Evolutionary conservation across 1,140 invertebrate species (phyloP).

Genomic region (Gonioctena quinquepunctata): DNA sequence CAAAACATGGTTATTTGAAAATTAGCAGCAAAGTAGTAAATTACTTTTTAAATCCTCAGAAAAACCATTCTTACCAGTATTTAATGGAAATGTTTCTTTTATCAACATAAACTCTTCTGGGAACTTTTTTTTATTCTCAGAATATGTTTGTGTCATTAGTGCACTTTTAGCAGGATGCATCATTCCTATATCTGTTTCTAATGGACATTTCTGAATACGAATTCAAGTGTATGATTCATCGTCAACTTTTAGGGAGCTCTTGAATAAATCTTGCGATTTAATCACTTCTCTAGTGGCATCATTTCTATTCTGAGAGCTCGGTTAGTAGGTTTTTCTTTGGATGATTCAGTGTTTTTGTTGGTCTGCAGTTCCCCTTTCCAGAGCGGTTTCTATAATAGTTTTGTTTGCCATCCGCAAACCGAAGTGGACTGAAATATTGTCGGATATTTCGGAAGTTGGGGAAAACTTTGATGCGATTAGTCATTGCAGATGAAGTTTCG

Average conservation of each 20-base stretch:
- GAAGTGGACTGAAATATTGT: background rate
- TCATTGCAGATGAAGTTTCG: too few relatives aligned
- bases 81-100: too few relatives aligned
- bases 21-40: too few relatives aligned
- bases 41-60: too few relatives aligned
- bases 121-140: too few relatives aligned
- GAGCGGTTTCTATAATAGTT: background rate
- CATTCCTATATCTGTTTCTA: too few relatives aligned
- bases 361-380: background rate
- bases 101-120: too few relatives aligned
- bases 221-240: background rate
- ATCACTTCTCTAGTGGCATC: background rate
- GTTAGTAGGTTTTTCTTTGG: background rate
- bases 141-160: too few relatives aligned
- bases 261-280: background rate
- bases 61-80: too few relatives aligned
- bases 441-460: background rate
- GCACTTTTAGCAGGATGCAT: too few relatives aligned
- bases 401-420: background rate
- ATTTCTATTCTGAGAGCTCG: background rate
- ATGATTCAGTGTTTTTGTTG: background rate
- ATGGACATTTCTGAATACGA: background rate
- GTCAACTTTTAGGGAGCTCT: background rate
- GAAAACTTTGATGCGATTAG: background rate
- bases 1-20: too few relatives aligned